A percentile compares a stretch with the other conserved stretches of the same genome.
These are phyloP conservation scores for Scelioninae gen. 1 DNA, from an alignment of 2,888 invertebrate species.

Conservation along the genomic window DNA sequence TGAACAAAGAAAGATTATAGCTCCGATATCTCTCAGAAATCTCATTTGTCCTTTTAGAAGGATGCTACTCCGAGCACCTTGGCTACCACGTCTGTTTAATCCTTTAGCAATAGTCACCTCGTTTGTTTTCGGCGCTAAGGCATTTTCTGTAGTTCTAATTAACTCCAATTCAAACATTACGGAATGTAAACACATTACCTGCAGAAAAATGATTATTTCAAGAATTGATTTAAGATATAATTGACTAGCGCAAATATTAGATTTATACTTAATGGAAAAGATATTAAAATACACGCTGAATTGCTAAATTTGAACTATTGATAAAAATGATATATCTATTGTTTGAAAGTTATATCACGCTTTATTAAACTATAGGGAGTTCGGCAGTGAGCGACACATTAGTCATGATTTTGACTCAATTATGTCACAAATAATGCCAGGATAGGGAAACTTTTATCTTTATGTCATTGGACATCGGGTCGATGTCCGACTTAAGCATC, in stretches of 20 bases:
- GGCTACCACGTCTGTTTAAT: constrained; percentile 87
- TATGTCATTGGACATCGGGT: constrained; percentile 1
- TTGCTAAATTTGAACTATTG: not conserved
- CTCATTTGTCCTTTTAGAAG: constrained; percentile 94
- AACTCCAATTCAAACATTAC: constrained; percentile 94
- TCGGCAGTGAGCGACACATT: constrained; percentile 1
- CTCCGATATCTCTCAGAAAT: constrained; percentile 91
- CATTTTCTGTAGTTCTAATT: constrained; percentile 85
- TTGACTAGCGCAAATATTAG: not conserved
- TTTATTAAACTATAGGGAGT: not conserved
- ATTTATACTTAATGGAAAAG: not conserved
- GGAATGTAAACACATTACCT: constrained; percentile 91
- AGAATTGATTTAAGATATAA: not conserved
- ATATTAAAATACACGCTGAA: not conserved
- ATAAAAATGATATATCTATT: not conserved
- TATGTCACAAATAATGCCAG: constrained; percentile 16
- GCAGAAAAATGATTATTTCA: constrained; percentile 57
- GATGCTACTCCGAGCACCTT: constrained; percentile 89
- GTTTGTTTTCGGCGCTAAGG: constrained; percentile 66
- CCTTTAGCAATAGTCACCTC: constrained; percentile 72
- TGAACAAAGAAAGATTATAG: constrained; percentile 93
- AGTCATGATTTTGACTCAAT: constrained; percentile 15
- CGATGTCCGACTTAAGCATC: not conserved
- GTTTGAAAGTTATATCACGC: not conserved
- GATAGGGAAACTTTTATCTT: constrained; percentile 17